Evolutionary conservation across 2,113 vertebrate species (phyloP), one percentile per base, ranked within the genome.

Genomic region (Microcebus lehilahytsara): DNA sequence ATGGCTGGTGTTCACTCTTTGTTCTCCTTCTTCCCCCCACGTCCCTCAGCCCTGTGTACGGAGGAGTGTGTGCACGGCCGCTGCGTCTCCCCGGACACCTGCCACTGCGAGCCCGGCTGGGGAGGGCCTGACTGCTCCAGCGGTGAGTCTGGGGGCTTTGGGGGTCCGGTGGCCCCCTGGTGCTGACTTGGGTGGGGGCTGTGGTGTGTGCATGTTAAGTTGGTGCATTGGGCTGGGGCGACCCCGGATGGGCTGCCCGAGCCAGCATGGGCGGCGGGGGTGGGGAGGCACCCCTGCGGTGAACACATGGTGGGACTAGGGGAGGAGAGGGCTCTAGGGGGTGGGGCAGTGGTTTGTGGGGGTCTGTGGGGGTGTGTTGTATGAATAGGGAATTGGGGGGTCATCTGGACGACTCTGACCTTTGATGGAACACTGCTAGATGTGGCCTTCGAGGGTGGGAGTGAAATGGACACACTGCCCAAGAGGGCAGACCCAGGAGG

Each of bases 91-190:
- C 99, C 99, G 0, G 99, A 99, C 97, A 99, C 99, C 32, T 99
- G 99, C 98, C 99, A 99, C 96, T 99, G 99, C 58, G 99, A 99
- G 97, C 99, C 99, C 0, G 99, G 99, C 92, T 99, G 99, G 99
- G 99, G 99, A 96, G 99, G 99, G 23, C 99, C 99, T 9, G 99
- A 99, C 97, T 99, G 99, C 98, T 99, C 99, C n/a, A 99, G 99
- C 95, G 99, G 99, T 99, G 98, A 99, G 99, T 99, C 64, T 90
- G 60, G 25, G 79, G 42, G 19, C 58, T 84, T 40, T 25, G 22
- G 69, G 81, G 16, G 27, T n/a, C 58, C 6, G 5, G 25, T 0
- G 5, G 14, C 3, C 37, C 56, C 5, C 27, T n/a, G 27, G n/a
- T 72, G 88, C 58, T 93, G 58, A 51, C 20, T 60, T 22, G 14